phyloP scores from a whole-genome alignment of 2,113 vertebrate species.

The Motacilla tschutschensis region DNA sequence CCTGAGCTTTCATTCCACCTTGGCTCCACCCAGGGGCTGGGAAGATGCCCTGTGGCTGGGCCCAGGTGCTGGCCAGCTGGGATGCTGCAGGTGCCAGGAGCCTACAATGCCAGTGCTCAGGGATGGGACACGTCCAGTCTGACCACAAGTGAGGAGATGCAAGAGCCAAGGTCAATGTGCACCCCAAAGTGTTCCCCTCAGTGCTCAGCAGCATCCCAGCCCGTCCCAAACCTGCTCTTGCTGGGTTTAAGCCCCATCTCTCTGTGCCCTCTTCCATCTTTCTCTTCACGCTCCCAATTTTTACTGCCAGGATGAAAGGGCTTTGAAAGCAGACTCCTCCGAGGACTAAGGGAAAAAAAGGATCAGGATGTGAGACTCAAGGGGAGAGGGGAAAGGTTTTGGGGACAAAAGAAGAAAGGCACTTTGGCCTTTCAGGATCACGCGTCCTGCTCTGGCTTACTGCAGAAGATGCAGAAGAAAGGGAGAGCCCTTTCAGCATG shows the following conservation, averaged over 20 bases:
- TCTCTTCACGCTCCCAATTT: background rate
- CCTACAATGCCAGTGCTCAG: accelerated
- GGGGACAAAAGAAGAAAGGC: constrained; percentile 44
- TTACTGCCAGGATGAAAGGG: constrained; percentile 12
- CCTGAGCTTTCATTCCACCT: background rate
- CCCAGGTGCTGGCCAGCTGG: background rate
- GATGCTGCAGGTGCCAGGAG: background rate
- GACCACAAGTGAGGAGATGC: background rate
- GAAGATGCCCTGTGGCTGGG: background rate
- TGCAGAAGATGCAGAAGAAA: constrained; percentile 45
- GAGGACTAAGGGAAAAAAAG: constrained; percentile 15
- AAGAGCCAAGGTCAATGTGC: accelerated
- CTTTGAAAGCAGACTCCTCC: constrained; percentile 3
- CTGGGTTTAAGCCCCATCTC: background rate
- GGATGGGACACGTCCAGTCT: accelerated
- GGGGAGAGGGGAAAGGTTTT: constrained; percentile 50
- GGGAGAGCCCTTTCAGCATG: constrained; percentile 39
- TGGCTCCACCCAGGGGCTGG: background rate
- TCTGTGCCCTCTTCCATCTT: background rate
- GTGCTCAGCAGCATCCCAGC: background rate
- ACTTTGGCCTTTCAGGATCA: constrained; percentile 45
- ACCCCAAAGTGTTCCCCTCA: accelerated
- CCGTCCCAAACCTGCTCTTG: background rate
- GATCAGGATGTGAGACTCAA: constrained; percentile 26
- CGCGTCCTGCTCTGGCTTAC: constrained; percentile 22